These are phyloP conservation scores for Leptobrachium ailaonicum DNA, from an alignment of 2,113 vertebrate species.

Conservation along the genomic window DNA sequence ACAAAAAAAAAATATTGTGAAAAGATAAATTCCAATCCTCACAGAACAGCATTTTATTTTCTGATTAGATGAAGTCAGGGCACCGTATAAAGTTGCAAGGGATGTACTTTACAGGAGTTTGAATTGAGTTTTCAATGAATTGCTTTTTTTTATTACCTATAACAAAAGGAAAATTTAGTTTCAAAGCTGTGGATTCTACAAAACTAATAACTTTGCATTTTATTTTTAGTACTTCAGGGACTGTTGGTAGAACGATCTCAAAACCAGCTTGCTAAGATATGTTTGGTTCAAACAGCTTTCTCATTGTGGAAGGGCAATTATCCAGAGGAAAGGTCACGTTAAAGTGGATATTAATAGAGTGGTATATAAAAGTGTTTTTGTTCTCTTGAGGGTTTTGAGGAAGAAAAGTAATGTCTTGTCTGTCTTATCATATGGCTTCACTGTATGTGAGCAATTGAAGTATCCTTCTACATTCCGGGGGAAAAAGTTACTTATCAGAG, in stretches of 20 bases:
- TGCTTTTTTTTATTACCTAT: slow-evolving; percentile 36
- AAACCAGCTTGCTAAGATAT: no score
- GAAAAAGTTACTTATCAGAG: no score
- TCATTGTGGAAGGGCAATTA: no score
- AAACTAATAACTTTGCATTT: not conserved
- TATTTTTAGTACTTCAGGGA: not conserved
- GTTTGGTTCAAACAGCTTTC: no score
- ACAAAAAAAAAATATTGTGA: not conserved
- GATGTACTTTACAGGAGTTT: slow-evolving; percentile 19
- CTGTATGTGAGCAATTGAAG: no score
- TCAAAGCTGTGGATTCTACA: not conserved
- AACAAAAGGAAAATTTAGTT: not conserved
- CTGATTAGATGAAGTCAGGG: slow-evolving; percentile 2
- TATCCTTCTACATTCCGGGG: no score
- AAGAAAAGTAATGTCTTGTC: no score
- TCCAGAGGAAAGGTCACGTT: no score
- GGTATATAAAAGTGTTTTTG: no score
- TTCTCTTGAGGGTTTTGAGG: no score
- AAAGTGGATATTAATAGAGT: no score
- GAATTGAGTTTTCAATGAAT: not conserved
- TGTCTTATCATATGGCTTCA: no score
- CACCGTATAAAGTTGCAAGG: not conserved
- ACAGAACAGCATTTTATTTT: slow-evolving; percentile 1
- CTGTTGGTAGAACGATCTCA: not conserved
- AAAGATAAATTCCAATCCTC: slow-evolving; percentile 9